Conservation (phyloP, 2,113 vertebrate genomes). For the Perca fluviatilis region DNA sequence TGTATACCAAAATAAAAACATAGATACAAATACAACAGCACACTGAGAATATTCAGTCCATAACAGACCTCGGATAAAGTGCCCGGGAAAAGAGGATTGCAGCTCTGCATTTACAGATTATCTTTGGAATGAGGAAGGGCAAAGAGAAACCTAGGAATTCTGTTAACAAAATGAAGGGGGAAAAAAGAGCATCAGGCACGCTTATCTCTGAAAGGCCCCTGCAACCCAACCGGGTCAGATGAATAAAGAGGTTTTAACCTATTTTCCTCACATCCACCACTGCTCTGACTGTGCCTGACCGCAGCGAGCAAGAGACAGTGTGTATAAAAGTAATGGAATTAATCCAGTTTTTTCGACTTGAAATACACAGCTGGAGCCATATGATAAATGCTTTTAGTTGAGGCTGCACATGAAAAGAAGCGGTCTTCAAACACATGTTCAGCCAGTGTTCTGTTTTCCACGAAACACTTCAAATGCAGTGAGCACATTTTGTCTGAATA, state of each 20-base stretch:
- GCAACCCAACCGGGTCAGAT: slow-evolving; percentile 74
- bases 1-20: slow-evolving; percentile 22
- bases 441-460: slow-evolving; percentile 3
- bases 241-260: slow-evolving; percentile 83
- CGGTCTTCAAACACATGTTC: slow-evolving; percentile 19
- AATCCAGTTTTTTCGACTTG: slow-evolving; percentile 49
- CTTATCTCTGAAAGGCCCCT: slow-evolving; percentile 77
- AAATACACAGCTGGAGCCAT: slow-evolving; percentile 27
- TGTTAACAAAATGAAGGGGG: slow-evolving; percentile 70
- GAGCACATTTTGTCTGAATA: background rate
- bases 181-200: slow-evolving; percentile 70
- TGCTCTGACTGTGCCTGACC: slow-evolving; percentile 45
- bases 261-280: slow-evolving; percentile 72
- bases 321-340: slow-evolving; percentile 42
- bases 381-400: slow-evolving; percentile 18
- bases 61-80: slow-evolving; percentile 57
- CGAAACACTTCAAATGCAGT: slow-evolving; percentile 12
- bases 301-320: slow-evolving; percentile 23
- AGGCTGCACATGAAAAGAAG: slow-evolving; percentile 35
- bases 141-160: slow-evolving; percentile 77
- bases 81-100: slow-evolving; percentile 78
- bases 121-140: slow-evolving; percentile 67
- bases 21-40: slow-evolving; percentile 17
- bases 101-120: slow-evolving; percentile 78
- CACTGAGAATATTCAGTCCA: slow-evolving; percentile 49